Conservation (phyloP, 2,797 vertebrate genomes). For the Lateolabrax maculatus region DNA sequence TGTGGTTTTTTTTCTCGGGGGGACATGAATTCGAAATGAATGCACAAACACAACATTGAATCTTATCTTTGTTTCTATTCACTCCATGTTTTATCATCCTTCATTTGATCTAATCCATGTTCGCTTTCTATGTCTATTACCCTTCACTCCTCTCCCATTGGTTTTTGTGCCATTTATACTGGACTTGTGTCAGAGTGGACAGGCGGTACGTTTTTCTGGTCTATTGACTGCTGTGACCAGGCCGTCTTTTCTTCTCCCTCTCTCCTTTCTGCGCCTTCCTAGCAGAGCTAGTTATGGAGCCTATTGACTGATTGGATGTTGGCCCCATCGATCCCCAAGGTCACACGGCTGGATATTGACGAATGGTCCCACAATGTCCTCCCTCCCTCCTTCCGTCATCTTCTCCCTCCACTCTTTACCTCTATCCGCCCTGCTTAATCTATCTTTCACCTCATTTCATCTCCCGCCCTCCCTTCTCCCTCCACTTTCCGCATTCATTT, state of each 20-base stretch:
- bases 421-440: slow-evolving; percentile 48
- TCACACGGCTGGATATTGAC: slow-evolving; percentile 71
- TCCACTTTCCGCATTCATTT: slow-evolving; percentile 35
- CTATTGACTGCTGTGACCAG: slow-evolving; percentile 66
- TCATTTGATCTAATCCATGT: slow-evolving; percentile 30
- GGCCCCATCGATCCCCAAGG: slow-evolving; percentile 76
- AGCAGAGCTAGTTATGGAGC: slow-evolving; percentile 66
- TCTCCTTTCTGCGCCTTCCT: slow-evolving; percentile 32
- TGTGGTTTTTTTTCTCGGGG: neutral
- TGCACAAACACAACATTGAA: neutral
- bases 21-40: slow-evolving; percentile 3
- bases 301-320: slow-evolving; percentile 81
- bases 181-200: slow-evolving; percentile 40
- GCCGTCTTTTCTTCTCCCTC: slow-evolving; percentile 43
- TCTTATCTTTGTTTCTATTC: slow-evolving; percentile 9
- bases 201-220: slow-evolving; percentile 64
- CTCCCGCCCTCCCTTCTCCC: neutral
- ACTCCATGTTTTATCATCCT: slow-evolving; percentile 1
- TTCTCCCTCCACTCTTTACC: slow-evolving; percentile 23
- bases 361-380: slow-evolving; percentile 56
- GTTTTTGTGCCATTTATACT: slow-evolving; percentile 40
- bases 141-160: slow-evolving; percentile 27
- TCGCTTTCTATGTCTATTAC: slow-evolving; percentile 1
- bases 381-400: slow-evolving; percentile 46
- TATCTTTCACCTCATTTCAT: slow-evolving; percentile 60